phyloP scores from a whole-genome alignment of 2,888 invertebrate genomes.

The Ennomos fuscantarius region DNA sequence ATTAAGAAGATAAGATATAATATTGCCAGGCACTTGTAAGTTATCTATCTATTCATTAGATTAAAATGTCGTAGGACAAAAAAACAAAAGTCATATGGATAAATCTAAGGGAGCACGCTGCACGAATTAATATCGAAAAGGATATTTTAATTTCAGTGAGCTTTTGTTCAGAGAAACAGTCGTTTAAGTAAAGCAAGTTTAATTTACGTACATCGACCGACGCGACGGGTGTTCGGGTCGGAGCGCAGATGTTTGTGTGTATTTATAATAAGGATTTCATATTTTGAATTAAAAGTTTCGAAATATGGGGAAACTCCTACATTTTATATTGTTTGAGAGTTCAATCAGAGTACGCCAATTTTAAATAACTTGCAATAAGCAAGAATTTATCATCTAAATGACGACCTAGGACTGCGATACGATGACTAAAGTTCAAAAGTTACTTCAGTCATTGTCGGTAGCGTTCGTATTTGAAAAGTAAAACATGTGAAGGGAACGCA shows the following conservation, averaged over 20 bases:
- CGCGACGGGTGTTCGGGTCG: conserved; percentile 51
- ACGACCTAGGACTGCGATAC: too few relatives aligned
- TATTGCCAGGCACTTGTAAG: conserved; percentile 23
- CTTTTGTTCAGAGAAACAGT: conserved; percentile 67
- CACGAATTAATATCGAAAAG: conserved; percentile 29
- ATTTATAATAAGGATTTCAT: conserved; percentile 62
- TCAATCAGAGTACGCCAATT: too few relatives aligned
- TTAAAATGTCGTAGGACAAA: conserved; percentile 9
- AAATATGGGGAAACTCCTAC: conserved; percentile 18
- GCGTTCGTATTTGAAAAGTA: conserved; percentile 40
- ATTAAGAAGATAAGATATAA: conserved; percentile 31
- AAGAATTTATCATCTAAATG: too few relatives aligned
- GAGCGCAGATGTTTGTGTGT: conserved; percentile 69
- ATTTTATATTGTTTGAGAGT: neutral
- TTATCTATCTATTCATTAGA: conserved; percentile 6
- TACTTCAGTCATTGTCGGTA: neutral
- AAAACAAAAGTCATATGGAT: conserved; percentile 17
- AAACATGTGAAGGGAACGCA: conserved; percentile 71
- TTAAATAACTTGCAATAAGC: too few relatives aligned
- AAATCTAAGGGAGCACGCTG: conserved; percentile 7
- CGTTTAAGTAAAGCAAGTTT: conserved; percentile 63
- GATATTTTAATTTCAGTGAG: conserved; percentile 54
- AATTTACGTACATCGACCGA: conserved; percentile 62
- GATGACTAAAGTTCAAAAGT: neutral
- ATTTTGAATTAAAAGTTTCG: conserved; percentile 37